Base-by-base conservation (phyloP, 2,888 invertebrate species). In the Drosophila nigricruria region DNA sequence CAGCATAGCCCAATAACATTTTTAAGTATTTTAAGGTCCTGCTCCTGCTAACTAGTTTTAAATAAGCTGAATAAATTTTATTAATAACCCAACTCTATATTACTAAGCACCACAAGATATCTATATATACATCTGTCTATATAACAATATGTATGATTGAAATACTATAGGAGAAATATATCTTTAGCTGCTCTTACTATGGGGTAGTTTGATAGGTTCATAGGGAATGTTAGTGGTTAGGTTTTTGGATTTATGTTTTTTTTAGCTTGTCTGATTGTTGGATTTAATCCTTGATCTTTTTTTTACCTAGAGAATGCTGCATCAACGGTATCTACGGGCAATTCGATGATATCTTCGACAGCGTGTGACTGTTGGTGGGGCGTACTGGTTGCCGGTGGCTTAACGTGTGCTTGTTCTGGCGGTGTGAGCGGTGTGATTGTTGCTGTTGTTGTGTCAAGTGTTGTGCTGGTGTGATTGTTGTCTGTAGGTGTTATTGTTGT, bases 271-370 rank as follows among this genome's bases (percentile, higher is more conserved):
- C 47, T 32, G 50, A 18, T 57, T 54, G 23, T 40, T 40, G 18
- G 40, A 38, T 49, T 40, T n/a, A 20, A 18, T 32, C 67, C 42
- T 23, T 32, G 47, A 4, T 16, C 8, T 58, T 43, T 27, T 32
- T 34, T 62, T 92, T 92, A 92, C 92, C 92, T 92, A 92, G 81
- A 76, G 60, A 59, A 58, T 58, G 74, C 77, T 66, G 88, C 89
- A 84, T 92, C 92, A 83, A 89, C 87, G 62, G 90, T 92, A 86
- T 92, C 92, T 91, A 90, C 77, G 64, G 91, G 85, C 78, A 90
- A 74, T 73, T 89, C 89, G 86, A 89, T 88, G 90, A 89, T 90
- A 65, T 91, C 89, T 62, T 82, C 87, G 71, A 65, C 73, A 59
- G 67, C 81, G 53, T 73, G 69, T 66, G 82, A 74, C 79, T 73